Conservation (phyloP, 2,888 invertebrate species). For the Lacanobia oleracea region DNA sequence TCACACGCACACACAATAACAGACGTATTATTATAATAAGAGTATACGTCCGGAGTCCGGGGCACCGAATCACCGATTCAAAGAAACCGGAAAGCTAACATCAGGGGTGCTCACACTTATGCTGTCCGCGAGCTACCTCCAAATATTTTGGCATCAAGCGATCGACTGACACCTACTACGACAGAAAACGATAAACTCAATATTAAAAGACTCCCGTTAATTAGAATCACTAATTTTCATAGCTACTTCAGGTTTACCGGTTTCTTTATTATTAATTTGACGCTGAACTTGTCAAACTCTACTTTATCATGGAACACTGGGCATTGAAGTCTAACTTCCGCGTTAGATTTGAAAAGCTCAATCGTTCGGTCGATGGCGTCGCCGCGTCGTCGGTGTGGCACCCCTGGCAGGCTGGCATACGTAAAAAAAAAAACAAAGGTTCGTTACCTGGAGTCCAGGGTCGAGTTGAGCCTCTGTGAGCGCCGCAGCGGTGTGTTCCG, state of each 20-base stretch:
- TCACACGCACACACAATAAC: slow-evolving; percentile 21
- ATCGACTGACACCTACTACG: background rate
- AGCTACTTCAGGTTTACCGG: background rate
- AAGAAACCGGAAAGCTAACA: slow-evolving; percentile 59
- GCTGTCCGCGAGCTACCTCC: background rate
- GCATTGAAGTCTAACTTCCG: background rate
- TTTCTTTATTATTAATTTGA: background rate
- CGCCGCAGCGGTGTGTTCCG: slow-evolving; percentile 88
- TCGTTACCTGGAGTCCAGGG: slow-evolving; percentile 86
- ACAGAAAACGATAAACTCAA: background rate
- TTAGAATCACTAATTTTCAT: background rate
- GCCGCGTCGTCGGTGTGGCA: background rate
- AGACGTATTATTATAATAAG: slow-evolving; percentile 17
- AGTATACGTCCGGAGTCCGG: slow-evolving; percentile 36
- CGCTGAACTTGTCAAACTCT: background rate
- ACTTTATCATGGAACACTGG: background rate
- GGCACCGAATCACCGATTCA: slow-evolving; percentile 48
- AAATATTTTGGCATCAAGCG: background rate
- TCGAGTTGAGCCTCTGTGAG: slow-evolving; percentile 89
- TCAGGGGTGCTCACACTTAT: slow-evolving; percentile 7
- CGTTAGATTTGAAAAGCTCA: background rate
- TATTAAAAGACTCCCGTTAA: background rate
- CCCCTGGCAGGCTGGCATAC: background rate
- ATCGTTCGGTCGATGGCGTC: background rate
- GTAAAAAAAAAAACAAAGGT: slow-evolving; percentile 47